Evolutionary conservation across 53 echinoderm and acorn worm species (phyloP), one percentile per base, ranked within the genome.

Genomic region (Antedon mediterranea): DNA sequence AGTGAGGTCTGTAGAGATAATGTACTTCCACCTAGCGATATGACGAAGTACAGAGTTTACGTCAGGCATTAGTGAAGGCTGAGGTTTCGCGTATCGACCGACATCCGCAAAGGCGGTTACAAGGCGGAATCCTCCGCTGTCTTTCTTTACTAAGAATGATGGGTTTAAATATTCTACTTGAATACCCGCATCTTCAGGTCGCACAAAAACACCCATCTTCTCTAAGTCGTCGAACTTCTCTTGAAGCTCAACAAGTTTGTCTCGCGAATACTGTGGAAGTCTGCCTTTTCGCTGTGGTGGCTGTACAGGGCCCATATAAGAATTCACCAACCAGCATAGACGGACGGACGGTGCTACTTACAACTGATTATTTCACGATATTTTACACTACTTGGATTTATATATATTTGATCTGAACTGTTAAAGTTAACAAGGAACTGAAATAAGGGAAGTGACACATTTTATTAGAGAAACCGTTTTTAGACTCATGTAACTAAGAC

Each of bases 201-300:
- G 78, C 14, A 81, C 81, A 74, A 84, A 84, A n/a, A 81, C 81
- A 34, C 80, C 80, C 33, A 75, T 0, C 2, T 26, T 9, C 33
- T 80, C 85, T n/a, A 84, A 34, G 5, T 84, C 79, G 71, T 85
- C 76, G 71, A 81, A 85, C 72, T 81, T 85, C 2, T 71, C 30
- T 41, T 84, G 79, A 4, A 79, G 79, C 9, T 79, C 84, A 13
- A 71, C 32, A 3, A 79, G 84, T 43, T 84, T 84, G 43, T 79
- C 77, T 13, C 23, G 30, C 30, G 78, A 28, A 31, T 75, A 79
- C 4, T 31, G 37, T 27, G 77, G 77, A n/a, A 85, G 41, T 18
- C 81, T 42, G 13, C 37, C 81, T 32, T 81, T 76, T 23, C 72
- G 85, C 43, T 85, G 85, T 32, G 80, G 82, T 2, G 74, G 86